Evolutionary conservation across 2,888 invertebrate species (phyloP), one percentile per base, ranked within the genome.

Genomic region (Ennomos erosarius): DNA sequence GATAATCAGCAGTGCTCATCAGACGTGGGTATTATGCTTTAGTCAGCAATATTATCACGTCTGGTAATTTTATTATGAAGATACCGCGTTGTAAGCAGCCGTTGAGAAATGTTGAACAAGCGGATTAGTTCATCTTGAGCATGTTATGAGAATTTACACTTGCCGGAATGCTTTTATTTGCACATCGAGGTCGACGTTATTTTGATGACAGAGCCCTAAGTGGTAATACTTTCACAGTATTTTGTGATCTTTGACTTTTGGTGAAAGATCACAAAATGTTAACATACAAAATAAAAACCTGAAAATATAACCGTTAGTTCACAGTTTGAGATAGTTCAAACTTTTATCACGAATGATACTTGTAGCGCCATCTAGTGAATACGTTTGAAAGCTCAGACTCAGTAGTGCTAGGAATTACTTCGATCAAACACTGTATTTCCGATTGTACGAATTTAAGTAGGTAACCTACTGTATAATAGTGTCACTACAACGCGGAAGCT

Each of bases 41-140:
- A 9, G 26, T 50, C 51, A 55, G 59, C 59, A 35, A 38, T 50
- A 39, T 47, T 43, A 43, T 47, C 51, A 55, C 59, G 59, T 60
- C 59, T 60, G 51, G 59, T 35, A 34, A n/a, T 13, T 44, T 38
- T 52, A 51, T 42, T 37, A 39, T 34, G 42, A 52, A 4, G 47
- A 47, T 35, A 48, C 26, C 8, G 35, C 48, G 39, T 16, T 16
- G 34, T 13, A 33, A 47, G 39, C 56, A 52, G 47, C 37, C 34
- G 46, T 35, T 11, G 13, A 64, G 53, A 56, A 62, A 46, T 33
- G 57, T 37, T 16, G 9, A 59, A 12, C 38, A 38, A 51, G 59
- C 63, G 54, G 26, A 47, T 37, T 12, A 16, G 45, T 49, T 68
- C 54, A 62, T 64, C 65, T 63, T 59, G 42, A 38, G 62, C 36